Evolutionary conservation across 2,888 invertebrate species (phyloP).

Genomic region (Cantharis lateralis): DNA sequence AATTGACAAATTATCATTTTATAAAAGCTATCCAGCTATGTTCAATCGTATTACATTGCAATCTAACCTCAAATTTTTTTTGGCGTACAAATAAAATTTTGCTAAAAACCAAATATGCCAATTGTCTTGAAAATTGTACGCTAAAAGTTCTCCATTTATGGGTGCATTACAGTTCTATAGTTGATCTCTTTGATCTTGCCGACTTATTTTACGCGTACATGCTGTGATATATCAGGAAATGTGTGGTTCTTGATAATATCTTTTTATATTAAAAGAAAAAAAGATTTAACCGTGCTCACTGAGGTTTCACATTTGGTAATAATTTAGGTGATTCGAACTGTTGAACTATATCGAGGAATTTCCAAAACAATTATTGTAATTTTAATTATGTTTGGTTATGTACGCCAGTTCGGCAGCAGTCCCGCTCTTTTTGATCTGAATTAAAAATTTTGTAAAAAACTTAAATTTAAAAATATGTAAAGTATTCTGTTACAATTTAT

Average conservation of each 20-base stretch:
- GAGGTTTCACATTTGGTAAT: not conserved
- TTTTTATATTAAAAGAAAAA: not conserved
- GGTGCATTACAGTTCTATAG: slow-evolving; percentile 26
- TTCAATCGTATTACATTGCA: too few relatives aligned
- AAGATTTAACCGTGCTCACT: not conserved
- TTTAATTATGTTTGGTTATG: not conserved
- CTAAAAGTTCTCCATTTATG: slow-evolving; percentile 13
- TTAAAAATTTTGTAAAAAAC: not conserved
- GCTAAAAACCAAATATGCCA: not conserved
- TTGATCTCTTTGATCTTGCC: slow-evolving; percentile 25
- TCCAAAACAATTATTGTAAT: not conserved
- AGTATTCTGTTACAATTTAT: slow-evolving; percentile 11
- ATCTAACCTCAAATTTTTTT: not conserved
- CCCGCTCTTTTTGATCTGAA: not conserved
- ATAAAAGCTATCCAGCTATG: not conserved
- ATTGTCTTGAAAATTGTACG: not conserved
- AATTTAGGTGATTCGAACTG: not conserved
- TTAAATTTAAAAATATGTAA: not conserved
- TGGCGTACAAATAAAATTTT: not conserved
- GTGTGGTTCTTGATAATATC: not conserved
- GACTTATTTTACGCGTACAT: slow-evolving; percentile 27
- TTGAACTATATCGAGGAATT: not conserved
- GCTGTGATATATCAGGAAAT: slow-evolving; percentile 16
- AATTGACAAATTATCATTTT: not conserved
- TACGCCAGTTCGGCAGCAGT: not conserved